phyloP scores from a whole-genome alignment of 2,113 vertebrate genomes.

The Prionailurus viverrinus region DNA sequence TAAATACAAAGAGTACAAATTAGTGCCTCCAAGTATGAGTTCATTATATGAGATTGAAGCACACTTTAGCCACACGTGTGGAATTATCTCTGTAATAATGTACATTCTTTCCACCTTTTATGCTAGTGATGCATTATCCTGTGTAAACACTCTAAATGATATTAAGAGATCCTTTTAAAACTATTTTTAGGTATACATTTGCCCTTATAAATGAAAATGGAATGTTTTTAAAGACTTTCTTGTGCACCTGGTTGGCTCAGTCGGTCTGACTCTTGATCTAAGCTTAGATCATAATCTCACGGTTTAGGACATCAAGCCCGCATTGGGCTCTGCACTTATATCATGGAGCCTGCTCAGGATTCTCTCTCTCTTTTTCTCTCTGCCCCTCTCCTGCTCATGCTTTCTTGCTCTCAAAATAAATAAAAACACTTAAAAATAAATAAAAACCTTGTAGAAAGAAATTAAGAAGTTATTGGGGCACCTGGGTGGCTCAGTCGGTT shows the following conservation, averaged over 20 bases:
- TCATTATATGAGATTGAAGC: neutral
- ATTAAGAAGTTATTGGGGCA: conserved; percentile 49
- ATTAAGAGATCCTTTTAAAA: conserved; percentile 65
- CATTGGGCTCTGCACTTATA: too few species aligned
- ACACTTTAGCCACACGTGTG: neutral
- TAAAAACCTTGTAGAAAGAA: neutral
- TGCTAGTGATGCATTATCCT: neutral
- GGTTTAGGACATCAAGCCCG: too few species aligned
- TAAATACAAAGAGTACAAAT: conserved; percentile 72
- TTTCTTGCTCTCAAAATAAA: too few species aligned
- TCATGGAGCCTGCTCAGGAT: too few species aligned
- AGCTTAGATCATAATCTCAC: too few species aligned
- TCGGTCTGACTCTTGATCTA: too few species aligned
- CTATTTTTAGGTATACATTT: conserved; percentile 16
- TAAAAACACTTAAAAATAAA: too few species aligned
- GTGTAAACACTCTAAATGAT: conserved; percentile 10
- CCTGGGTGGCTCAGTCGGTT: too few species aligned
- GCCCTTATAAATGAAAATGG: conserved; percentile 3
- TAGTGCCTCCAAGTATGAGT: conserved; percentile 33
- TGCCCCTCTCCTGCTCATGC: too few species aligned
- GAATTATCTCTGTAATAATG: neutral
- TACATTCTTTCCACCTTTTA: neutral
- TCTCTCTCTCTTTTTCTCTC: too few species aligned
- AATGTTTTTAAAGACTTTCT: conserved; percentile 42
- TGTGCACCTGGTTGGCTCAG: neutral